These are phyloP conservation scores for Empidonax alnorum DNA, from an alignment of 2,113 vertebrate species.

Conservation along the genomic window DNA sequence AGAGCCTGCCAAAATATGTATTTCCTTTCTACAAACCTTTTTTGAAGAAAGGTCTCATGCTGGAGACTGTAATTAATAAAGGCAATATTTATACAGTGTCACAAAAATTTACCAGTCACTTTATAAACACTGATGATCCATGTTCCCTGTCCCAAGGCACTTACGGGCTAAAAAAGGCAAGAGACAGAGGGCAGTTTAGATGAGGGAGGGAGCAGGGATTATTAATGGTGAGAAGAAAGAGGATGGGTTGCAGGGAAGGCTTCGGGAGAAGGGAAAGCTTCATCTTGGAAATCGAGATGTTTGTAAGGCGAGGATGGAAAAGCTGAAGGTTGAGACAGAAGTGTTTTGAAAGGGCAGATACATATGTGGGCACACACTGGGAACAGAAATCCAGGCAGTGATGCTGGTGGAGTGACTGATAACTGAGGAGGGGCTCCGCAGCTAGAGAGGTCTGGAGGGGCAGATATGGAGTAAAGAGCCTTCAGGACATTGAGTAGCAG, in stretches of 20 bases:
- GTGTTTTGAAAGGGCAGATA: not conserved
- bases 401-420: not conserved
- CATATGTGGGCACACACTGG: not conserved
- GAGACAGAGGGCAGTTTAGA: slow-evolving; percentile 32
- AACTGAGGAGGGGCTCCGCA: not conserved
- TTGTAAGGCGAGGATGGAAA: not conserved
- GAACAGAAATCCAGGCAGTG: accelerated
- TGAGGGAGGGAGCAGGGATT: not conserved
- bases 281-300: not conserved
- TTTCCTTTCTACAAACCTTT: slow-evolving; percentile 57
- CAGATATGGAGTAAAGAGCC: not conserved
- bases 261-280: not conserved
- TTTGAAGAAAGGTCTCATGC: slow-evolving; percentile 41
- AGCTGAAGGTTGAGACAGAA: not conserved
- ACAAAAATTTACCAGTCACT: slow-evolving; percentile 50
- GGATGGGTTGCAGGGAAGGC: not conserved
- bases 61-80: slow-evolving; percentile 59
- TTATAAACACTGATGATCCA: slow-evolving; percentile 57
- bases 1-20: slow-evolving; percentile 64
- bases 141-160: slow-evolving; percentile 53
- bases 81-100: slow-evolving; percentile 62
- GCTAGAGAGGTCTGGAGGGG: not conserved
- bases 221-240: slow-evolving; percentile 33
- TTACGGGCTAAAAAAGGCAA: slow-evolving; percentile 66
- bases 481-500: not conserved